Conservation (phyloP, 1,140 invertebrate genomes). For the Zaprionus gabonicus region DNA sequence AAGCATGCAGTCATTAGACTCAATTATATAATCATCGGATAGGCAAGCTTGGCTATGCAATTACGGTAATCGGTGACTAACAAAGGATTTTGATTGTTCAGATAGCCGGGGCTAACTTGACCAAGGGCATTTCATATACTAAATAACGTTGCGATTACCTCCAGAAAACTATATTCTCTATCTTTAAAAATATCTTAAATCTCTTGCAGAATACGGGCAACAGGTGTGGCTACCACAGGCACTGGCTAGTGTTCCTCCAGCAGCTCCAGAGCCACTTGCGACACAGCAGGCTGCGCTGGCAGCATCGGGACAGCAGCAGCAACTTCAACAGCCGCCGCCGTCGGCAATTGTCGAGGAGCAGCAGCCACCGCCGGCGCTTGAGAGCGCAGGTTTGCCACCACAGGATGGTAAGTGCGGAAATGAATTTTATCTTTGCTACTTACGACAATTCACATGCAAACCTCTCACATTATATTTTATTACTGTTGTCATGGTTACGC, state of each 20-base stretch:
- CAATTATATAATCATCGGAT: neutral
- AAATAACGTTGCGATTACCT: too few relatives aligned
- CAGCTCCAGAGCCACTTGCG: slow-evolving; percentile 34
- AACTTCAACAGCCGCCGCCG: slow-evolving; percentile 12
- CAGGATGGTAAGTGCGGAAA: slow-evolving; percentile 77
- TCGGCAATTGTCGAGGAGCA: slow-evolving; percentile 47
- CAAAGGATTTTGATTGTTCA: too few relatives aligned
- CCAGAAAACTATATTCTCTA: too few relatives aligned
- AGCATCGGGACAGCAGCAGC: slow-evolving; percentile 31
- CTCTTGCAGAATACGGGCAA: slow-evolving; percentile 62
- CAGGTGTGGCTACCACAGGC: slow-evolving; percentile 70
- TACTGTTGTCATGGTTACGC: slow-evolving; percentile 76
- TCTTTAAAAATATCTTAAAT: neutral
- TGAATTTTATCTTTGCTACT: slow-evolving; percentile 58
- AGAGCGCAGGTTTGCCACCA: slow-evolving; percentile 70
- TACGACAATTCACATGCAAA: slow-evolving; percentile 78
- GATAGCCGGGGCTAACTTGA: too few relatives aligned
- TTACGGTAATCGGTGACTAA: too few relatives aligned
- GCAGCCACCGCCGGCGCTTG: slow-evolving; percentile 51
- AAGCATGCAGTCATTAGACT: neutral
- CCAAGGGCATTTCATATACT: too few relatives aligned
- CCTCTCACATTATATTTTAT: slow-evolving; percentile 81
- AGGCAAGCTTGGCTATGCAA: neutral
- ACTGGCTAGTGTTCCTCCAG: slow-evolving; percentile 38
- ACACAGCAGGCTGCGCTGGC: slow-evolving; percentile 16